Evolutionary conservation across 2,797 vertebrate genomes (phyloP).

Genomic region (Xenops minutus): DNA sequence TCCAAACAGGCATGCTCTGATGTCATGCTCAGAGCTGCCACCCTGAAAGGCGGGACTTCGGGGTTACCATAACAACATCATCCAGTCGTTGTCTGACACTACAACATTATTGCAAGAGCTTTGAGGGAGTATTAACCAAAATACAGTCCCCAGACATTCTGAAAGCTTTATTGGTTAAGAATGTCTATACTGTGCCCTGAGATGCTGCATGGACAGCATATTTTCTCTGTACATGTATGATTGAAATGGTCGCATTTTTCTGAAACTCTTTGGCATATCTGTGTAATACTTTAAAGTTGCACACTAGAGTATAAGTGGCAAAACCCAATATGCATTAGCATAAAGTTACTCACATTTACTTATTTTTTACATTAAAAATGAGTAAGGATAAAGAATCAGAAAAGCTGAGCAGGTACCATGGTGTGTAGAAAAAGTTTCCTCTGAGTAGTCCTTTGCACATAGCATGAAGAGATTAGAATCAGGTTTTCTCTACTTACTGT

Average conservation of each 20-base stretch:
- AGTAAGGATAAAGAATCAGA: background rate
- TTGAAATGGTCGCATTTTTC: background rate
- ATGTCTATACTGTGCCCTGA: background rate
- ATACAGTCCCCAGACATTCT: background rate
- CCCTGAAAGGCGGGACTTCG: conserved; percentile 24
- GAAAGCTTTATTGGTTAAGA: background rate
- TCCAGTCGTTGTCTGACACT: conserved; percentile 24
- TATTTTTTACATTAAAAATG: background rate
- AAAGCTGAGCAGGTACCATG: background rate
- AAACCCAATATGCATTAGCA: background rate
- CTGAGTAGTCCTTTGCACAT: conserved; percentile 46
- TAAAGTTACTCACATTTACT: background rate
- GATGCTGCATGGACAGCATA: background rate
- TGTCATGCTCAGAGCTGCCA: background rate
- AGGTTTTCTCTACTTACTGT: conserved; percentile 30
- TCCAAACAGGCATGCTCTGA: conserved; percentile 2
- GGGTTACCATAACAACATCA: conserved; percentile 52
- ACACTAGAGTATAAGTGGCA: background rate
- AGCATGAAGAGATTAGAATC: conserved; percentile 24
- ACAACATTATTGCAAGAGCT: background rate
- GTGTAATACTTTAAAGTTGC: background rate
- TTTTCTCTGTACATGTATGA: background rate
- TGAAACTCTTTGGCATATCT: background rate
- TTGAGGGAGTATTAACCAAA: conserved; percentile 32
- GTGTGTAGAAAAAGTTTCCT: conserved; percentile 41